Evolutionary conservation across 2,113 vertebrate species (phyloP), one percentile per base, ranked within the genome.

Genomic region (Ptilonorhynchus violaceus): DNA sequence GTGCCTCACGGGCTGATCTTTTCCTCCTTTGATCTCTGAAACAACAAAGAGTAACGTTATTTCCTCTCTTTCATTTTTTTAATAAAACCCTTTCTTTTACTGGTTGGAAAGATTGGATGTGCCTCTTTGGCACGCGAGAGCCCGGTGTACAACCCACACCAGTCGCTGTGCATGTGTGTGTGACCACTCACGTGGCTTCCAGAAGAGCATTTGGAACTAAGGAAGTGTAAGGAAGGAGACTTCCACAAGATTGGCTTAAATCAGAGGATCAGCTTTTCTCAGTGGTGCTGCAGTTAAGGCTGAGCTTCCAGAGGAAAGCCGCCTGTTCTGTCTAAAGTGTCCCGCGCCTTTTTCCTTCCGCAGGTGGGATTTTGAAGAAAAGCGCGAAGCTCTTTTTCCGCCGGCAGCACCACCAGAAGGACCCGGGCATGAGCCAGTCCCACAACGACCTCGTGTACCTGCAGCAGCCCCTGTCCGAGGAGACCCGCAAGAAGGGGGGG

Each of bases 361-460:
- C 98, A 99, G 99, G 99, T 88, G 99, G 99, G 93, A 98, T 99
- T 89, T 95, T 99, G 46, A 98, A 98, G 95, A 99, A 98, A 97
- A 98, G 99, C 0, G 99, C 99, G 4, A 99, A 98, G 98, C 98
- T 99, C 44, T 99, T 99, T 97, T 99, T 99, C 98, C 98, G 98
- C 14, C 98, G 99, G 62, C 97, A 99, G 20, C 99, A 99, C 84
- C 99, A 99, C 92, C 98, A 99, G 96, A 99, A 99, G 95, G 99
- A 99, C 42, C 99, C 99, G 1, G 98, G 99, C 27, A 99, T 99
- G 99, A 99, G 99, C 98, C 99, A 99, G 93, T 99, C 99, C 0
- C 99, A 99, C 97, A 99, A 99, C 1, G 99, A 99, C 97, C 98
- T 99, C 60, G 98, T 99, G 70, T 99, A 99, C 98, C 97, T 99